phyloP scores from a whole-genome alignment of 2,888 invertebrate genomes.

The Trichopoda pennipes region DNA sequence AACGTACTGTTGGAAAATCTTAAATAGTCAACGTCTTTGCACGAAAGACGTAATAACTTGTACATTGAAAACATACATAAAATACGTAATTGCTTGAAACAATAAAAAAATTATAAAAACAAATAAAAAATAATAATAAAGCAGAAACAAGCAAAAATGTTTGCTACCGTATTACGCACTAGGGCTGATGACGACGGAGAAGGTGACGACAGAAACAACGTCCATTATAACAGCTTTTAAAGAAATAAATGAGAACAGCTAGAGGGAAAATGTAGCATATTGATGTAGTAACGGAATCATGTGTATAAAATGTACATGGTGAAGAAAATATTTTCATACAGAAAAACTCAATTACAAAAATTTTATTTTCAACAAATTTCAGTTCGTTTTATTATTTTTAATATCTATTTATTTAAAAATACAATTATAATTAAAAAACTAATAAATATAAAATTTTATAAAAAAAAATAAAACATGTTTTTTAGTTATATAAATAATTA shows the following conservation, averaged over 20 bases:
- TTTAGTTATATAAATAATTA: no score
- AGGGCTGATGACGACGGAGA: constrained; percentile 2
- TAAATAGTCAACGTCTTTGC: not conserved
- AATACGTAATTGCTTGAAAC: constrained; percentile 42
- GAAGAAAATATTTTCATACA: not conserved
- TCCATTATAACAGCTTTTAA: constrained; percentile 22
- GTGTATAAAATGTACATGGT: not conserved
- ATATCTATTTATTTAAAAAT: no score
- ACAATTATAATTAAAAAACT: no score
- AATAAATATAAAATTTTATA: no score
- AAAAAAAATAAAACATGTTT: no score
- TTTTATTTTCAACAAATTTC: no score
- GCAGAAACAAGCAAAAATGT: constrained; percentile 14
- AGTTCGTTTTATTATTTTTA: no score
- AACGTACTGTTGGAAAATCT: constrained; percentile 16
- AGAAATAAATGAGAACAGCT: constrained; percentile 19
- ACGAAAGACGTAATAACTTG: constrained; percentile 24
- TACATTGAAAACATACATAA: constrained; percentile 11
- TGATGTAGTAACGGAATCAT: constrained; percentile 17
- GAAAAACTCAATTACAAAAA: no score
- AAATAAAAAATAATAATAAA: constrained; percentile 19
- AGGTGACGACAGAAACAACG: constrained; percentile 2
- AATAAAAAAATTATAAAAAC: not conserved
- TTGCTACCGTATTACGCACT: constrained; percentile 41
- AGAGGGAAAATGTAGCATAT: not conserved